Percentiles rank a stretch among this genome's conserved stretches.
Evolutionary conservation across 2,888 invertebrate species (phyloP).

Genomic region (Lepidochrysops patricia): DNA sequence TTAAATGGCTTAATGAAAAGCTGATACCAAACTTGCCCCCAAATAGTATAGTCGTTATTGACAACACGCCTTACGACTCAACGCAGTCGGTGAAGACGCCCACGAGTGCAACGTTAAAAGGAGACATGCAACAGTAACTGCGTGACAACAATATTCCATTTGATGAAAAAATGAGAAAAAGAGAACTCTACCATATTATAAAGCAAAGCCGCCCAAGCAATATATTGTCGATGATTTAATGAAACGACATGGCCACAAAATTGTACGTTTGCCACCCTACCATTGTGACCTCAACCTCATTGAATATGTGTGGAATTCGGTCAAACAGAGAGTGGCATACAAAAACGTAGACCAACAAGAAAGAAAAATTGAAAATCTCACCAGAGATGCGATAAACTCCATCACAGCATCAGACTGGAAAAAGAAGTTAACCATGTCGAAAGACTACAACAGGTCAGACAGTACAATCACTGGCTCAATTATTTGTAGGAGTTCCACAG

Average conservation of each 20-base stretch:
- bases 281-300: background rate
- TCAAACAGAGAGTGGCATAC: background rate
- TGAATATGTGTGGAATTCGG: background rate
- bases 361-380: background rate
- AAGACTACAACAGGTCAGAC: too few species aligned
- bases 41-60: background rate
- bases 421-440: background rate
- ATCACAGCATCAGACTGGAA: background rate
- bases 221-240: background rate
- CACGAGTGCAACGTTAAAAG: background rate
- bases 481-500: background rate
- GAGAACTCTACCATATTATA: background rate
- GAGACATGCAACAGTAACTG: background rate
- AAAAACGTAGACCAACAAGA: background rate
- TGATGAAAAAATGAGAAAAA: background rate
- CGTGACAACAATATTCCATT: background rate
- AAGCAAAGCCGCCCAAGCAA: background rate
- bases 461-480: background rate
- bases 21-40: constrained; percentile 10
- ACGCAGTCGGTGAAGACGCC: background rate
- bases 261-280: background rate
- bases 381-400: background rate
- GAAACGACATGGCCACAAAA: background rate
- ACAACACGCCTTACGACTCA: background rate
- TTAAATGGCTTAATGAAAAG: constrained; percentile 3